phyloP scores from a whole-genome alignment of 2,797 vertebrate species.

The Alfaro cultratus region DNA sequence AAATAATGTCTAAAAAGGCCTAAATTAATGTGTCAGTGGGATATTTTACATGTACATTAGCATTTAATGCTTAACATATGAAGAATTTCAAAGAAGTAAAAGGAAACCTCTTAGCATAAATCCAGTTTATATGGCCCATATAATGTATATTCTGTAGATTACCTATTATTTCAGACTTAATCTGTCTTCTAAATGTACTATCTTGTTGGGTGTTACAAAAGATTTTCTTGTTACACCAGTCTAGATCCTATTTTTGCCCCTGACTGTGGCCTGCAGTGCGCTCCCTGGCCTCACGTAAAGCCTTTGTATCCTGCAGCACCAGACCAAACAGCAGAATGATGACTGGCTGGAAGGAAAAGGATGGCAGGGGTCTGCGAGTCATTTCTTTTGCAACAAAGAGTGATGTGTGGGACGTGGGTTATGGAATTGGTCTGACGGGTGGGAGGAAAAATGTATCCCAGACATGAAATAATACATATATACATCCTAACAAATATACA shows the following conservation, averaged over 20 bases:
- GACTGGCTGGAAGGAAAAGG: slow-evolving; percentile 81
- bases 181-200: background rate
- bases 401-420: slow-evolving; percentile 83
- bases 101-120: background rate
- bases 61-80: background rate
- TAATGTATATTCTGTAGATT: background rate
- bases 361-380: slow-evolving; percentile 66
- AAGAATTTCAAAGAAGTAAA: background rate
- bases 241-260: slow-evolving; percentile 9
- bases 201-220: background rate
- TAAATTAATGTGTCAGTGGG: background rate
- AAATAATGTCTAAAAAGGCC: background rate
- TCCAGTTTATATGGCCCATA: no score
- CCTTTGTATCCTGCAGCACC: slow-evolving; percentile 83
- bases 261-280: slow-evolving; percentile 57
- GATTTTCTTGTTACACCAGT: slow-evolving; percentile 11
- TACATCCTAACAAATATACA: background rate
- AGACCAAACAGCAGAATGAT: slow-evolving; percentile 72
- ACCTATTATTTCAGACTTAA: background rate
- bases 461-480: background rate
- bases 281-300: slow-evolving; percentile 81
- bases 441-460: background rate
- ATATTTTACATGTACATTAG: background rate
- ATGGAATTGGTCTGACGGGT: slow-evolving; percentile 85
- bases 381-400: slow-evolving; percentile 72